Evolutionary conservation across 2,113 vertebrate species (phyloP), one percentile per base, ranked within the genome.

Genomic region (Furnarius figulus): DNA sequence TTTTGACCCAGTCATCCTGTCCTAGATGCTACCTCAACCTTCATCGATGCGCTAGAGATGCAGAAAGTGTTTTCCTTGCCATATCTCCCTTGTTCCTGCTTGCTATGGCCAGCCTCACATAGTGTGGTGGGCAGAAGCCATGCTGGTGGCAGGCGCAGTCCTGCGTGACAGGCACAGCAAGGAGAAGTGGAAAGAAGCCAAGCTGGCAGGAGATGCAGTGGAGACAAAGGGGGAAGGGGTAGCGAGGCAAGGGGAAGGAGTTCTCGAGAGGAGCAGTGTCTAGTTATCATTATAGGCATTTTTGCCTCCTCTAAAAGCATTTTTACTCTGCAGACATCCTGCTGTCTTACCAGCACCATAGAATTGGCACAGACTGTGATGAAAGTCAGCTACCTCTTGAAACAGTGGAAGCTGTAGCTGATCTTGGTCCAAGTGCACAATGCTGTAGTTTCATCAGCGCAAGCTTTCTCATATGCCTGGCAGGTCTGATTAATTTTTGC

Each of bases 81-180:
- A 10, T 12, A 50, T 33, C 55, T 84, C 11, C 47, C 37, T 37
- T 2, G 0, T 17, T 89, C 24, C 81, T 62, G 33, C 31, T 30
- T 0, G 1, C 22, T 24, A 18, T 22, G 53, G 61, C n/a, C 13
- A 59, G 42, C 22, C 35, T 74, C 28, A 58, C 14, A 8, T 2
- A 1, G 8, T 18, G 2, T 2, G 0, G 23, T 8, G 55, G 40
- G n/a, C 79, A 84, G 84, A 37, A 73, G n/a, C 19, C 8, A 55
- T 0, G 1, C 47, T 0, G 0, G 22, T 6, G 1, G 15, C 3
- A 0, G 20, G 42, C 74, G 55, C 0, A 0, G 22, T 39, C 30
- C 80, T 75, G 55, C 2, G 0, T 63, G 80, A 63, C 39, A 24
- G 56, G 61, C 61, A 7, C 47, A 49, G 24, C 35, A 40, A 68